Conservation (phyloP, 2,888 invertebrate genomes). For the Tinea semifulvella region DNA sequence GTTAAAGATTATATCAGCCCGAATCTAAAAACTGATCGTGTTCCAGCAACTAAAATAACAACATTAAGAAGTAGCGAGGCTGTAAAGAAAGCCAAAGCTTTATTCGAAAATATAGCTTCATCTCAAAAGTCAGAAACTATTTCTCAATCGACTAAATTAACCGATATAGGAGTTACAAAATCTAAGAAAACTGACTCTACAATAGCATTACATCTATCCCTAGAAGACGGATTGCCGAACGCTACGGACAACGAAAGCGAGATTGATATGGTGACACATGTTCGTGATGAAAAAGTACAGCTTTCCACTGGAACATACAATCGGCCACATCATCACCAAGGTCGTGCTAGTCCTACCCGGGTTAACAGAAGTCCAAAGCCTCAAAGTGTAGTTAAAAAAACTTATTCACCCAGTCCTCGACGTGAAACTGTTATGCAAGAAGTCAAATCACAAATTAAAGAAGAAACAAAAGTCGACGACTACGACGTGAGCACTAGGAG, state of each 20-base stretch:
- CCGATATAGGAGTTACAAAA: conserved; percentile 57
- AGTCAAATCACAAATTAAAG: conserved; percentile 31
- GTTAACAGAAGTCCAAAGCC: neutral
- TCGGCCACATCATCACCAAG: neutral
- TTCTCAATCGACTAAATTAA: conserved; percentile 37
- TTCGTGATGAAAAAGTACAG: no score
- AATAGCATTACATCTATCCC: conserved; percentile 29
- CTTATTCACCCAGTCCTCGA: conserved; percentile 20
- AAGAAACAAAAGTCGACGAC: conserved; percentile 37
- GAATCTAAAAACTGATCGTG: conserved; percentile 32
- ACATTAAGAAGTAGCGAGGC: conserved; percentile 68
- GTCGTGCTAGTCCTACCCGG: neutral
- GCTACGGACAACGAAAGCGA: conserved; percentile 31
- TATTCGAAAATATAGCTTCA: conserved; percentile 73
- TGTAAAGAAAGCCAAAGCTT: conserved; percentile 74
- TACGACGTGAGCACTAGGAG: conserved; percentile 56
- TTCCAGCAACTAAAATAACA: conserved; percentile 42
- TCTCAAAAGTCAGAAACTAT: conserved; percentile 37
- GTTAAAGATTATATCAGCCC: conserved; percentile 29
- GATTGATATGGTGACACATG: no score
- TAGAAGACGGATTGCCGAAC: conserved; percentile 30
- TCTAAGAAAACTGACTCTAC: conserved; percentile 35
- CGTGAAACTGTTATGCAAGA: conserved; percentile 12
- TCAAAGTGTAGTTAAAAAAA: neutral
- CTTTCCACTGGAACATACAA: neutral